These are phyloP conservation scores for Mus spicilegus DNA, from an alignment of 2,113 vertebrate species.

Conservation along the genomic window DNA sequence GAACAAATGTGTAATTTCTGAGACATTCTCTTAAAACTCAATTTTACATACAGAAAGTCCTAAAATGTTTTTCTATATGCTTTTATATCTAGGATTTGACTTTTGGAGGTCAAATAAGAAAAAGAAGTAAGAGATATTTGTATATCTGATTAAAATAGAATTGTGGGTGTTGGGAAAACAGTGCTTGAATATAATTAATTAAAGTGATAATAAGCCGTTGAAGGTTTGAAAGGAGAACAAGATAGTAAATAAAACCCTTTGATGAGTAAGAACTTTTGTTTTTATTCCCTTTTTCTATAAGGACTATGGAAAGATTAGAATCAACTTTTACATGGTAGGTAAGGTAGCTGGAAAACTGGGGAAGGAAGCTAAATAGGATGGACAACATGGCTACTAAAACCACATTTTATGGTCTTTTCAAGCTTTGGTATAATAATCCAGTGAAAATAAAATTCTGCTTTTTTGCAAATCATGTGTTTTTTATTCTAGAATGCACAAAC, in stretches of 20 bases:
- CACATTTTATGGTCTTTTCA: too few relatives aligned
- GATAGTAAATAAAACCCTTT: background rate
- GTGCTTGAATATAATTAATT: background rate
- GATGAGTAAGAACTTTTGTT: background rate
- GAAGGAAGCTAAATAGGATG: background rate
- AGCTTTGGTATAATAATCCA: too few relatives aligned
- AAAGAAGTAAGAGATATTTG: background rate
- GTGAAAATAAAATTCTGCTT: too few relatives aligned
- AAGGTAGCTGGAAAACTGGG: background rate
- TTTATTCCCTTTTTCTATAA: background rate
- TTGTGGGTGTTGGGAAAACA: background rate
- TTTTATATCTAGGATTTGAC: background rate
- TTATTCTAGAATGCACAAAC: too few relatives aligned
- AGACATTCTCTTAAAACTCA: background rate
- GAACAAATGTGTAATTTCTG: slow-evolving; percentile 46
- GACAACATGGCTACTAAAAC: too few relatives aligned
- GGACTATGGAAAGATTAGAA: background rate
- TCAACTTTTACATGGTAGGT: background rate
- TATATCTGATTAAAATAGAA: background rate
- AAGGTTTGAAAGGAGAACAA: background rate
- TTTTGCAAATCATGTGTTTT: too few relatives aligned
- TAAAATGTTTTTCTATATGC: background rate
- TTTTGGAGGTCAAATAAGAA: background rate
- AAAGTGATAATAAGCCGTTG: background rate
- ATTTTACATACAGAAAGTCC: slow-evolving; percentile 7